Evolutionary conservation across 2,113 vertebrate species (phyloP), one percentile per base, ranked within the genome.

Genomic region (Panthera uncia): DNA sequence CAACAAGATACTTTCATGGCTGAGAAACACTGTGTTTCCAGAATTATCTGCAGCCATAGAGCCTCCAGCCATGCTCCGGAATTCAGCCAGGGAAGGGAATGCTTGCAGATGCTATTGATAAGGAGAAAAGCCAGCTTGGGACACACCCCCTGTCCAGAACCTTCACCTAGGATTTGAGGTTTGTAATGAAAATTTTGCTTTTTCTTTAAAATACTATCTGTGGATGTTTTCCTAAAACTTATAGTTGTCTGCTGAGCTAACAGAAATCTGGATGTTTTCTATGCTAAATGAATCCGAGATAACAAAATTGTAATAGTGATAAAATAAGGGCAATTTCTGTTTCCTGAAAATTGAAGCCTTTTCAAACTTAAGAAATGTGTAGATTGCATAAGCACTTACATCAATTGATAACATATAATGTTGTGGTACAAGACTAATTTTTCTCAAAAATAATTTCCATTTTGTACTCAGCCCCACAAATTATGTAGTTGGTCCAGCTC

Each of bases 201-300:
- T 96, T 38, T 38, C 18, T 85, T 89, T 91, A 55, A 95, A 98
- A 95, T 73, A 31, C 0, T 38, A 31, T 48, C 14, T 90, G 19
- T 57, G 12, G 23, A 7, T 33, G 5, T 93, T 91, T 4, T 82
- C 38, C 63, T 89, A 66, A 41, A 95, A 63, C 15, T 80, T 36
- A 76, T 25, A 38, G 4, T 79, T 76, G 31, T 68, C 50, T 84
- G 52, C 23, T 50, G 48, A 89, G 23, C 38, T 83, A 57, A 57
- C 50, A 79, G 31, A 91, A 82, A 61, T 9, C 21, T 50, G 13
- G 7, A 5, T 92, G n/a, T 69, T 96, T 79, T 86, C 55, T 94
- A 48, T n/a, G 13, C 33, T n/a, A 65, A 74, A 36, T 82, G 31
- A 95, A 94, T 76, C 33, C 36, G 83, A 65, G 18, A 65, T 18